These are phyloP conservation scores for Drosophila fuyamai DNA, from an alignment of 1,140 invertebrate species.

Conservation along the genomic window DNA sequence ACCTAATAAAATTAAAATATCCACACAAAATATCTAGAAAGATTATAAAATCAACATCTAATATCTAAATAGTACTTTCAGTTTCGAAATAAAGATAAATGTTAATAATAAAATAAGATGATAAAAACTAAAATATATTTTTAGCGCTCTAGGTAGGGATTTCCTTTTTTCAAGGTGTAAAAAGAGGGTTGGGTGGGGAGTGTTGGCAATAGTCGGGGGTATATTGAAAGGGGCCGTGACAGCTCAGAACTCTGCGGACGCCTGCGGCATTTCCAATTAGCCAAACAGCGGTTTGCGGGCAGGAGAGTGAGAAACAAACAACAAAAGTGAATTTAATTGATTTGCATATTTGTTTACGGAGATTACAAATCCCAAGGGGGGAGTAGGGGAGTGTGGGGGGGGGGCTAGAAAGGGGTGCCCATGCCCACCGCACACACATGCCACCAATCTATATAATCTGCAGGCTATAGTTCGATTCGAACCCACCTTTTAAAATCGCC, in stretches of 20 bases:
- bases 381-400: background rate
- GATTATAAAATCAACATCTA: no score
- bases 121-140: background rate
- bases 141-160: no score
- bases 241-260: conserved; percentile 50
- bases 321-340: conserved; percentile 70
- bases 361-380: conserved; percentile 21
- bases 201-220: conserved; percentile 8
- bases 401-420: conserved; percentile 9
- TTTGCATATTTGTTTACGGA: conserved; percentile 49
- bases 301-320: conserved; percentile 33
- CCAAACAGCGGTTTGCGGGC: conserved; percentile 51
- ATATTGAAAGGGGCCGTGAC: conserved; percentile 23
- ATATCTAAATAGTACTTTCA: background rate
- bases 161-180: conserved; percentile 1
- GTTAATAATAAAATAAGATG: background rate
- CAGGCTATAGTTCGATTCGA: conserved; percentile 16
- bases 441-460: conserved; percentile 25
- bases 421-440: background rate
- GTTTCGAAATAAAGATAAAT: background rate
- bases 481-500: conserved; percentile 25
- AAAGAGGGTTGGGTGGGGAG: background rate
- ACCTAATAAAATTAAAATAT: no score
- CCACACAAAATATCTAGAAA: no score
- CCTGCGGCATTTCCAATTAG: conserved; percentile 78